phyloP scores from a whole-genome alignment of 2,888 invertebrate genomes.

The Eretmocerus hayati region DNA sequence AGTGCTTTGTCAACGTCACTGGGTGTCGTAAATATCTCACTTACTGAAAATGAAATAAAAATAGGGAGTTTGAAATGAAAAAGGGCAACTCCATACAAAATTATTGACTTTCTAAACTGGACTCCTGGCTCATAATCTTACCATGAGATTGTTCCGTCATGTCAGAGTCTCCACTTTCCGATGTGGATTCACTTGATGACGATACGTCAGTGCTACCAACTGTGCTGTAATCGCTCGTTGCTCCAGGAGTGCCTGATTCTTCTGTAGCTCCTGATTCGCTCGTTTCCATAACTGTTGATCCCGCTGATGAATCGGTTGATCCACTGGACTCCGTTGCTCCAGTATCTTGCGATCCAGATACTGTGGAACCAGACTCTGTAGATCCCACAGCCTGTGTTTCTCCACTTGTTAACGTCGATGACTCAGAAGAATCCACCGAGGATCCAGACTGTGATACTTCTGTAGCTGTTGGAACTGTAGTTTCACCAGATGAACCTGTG shows the following conservation, averaged over 20 bases:
- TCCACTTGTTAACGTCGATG: conserved; percentile 4
- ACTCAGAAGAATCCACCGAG: conserved; percentile 3
- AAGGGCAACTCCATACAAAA: too few relatives aligned
- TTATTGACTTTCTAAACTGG: too few relatives aligned
- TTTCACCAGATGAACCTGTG: conserved; percentile 22
- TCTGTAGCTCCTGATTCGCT: conserved; percentile 30
- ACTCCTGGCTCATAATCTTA: too few relatives aligned
- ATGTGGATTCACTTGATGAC: conserved; percentile 17
- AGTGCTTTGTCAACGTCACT: conserved; percentile 51
- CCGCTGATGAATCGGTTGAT: conserved; percentile 14
- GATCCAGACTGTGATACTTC: conserved; percentile 8
- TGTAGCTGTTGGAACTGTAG: conserved; percentile 26
- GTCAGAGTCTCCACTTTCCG: conserved; percentile 28
- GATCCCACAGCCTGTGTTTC: conserved; percentile 9
- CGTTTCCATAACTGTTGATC: conserved; percentile 13
- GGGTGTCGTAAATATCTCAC: conserved; percentile 51
- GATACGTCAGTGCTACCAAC: conserved; percentile 34
- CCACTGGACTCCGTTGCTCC: conserved; percentile 18
- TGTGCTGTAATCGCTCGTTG: conserved; percentile 17
- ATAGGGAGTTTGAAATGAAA: too few relatives aligned
- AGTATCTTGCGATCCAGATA: conserved; percentile 6
- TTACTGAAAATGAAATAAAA: conserved; percentile 24
- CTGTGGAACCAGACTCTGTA: conserved; percentile 12
- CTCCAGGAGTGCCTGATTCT: conserved; percentile 22
- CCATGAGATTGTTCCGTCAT: conserved; percentile 33